phyloP scores from a whole-genome alignment of 2,888 invertebrate species.

The Andrena fulva region DNA sequence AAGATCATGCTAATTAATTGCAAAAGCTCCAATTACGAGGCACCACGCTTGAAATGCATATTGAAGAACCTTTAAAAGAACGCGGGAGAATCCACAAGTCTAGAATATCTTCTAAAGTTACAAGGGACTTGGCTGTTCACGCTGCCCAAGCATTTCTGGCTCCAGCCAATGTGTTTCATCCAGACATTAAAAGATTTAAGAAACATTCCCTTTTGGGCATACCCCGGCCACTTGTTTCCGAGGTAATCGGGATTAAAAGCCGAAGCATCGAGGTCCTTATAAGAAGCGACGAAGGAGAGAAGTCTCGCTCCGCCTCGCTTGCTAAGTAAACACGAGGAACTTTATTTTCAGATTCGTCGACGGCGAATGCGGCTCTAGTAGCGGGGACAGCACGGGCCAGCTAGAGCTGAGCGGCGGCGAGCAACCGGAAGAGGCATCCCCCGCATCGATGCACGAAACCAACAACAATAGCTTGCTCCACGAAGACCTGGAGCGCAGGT shows the following conservation, averaged over 20 bases:
- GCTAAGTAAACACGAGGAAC: background rate
- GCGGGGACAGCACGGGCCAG: conserved; percentile 83
- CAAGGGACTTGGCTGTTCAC: too few species aligned
- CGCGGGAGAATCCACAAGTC: too few species aligned
- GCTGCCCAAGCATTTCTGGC: too few species aligned
- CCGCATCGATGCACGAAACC: conserved; percentile 84
- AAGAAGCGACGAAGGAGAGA: too few species aligned
- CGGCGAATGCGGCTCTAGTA: conserved; percentile 83
- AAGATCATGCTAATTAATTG: conserved; percentile 10
- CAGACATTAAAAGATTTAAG: too few species aligned
- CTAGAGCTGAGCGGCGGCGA: conserved; percentile 82
- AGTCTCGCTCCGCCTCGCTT: too few species aligned
- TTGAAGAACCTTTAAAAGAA: background rate
- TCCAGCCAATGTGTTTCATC: too few species aligned
- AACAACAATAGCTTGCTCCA: conserved; percentile 87
- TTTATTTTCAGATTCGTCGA: conserved; percentile 80
- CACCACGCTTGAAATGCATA: background rate
- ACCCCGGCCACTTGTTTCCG: too few species aligned
- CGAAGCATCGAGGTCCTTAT: background rate
- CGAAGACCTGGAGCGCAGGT: conserved; percentile 86
- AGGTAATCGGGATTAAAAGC: background rate
- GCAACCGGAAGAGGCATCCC: conserved; percentile 82
- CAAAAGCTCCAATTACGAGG: background rate
- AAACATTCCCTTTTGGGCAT: too few species aligned
- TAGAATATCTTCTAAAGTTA: too few species aligned